Evolutionary conservation across 2,888 invertebrate species (phyloP).

Genomic region (Poecilobothrus nobilitatus): DNA sequence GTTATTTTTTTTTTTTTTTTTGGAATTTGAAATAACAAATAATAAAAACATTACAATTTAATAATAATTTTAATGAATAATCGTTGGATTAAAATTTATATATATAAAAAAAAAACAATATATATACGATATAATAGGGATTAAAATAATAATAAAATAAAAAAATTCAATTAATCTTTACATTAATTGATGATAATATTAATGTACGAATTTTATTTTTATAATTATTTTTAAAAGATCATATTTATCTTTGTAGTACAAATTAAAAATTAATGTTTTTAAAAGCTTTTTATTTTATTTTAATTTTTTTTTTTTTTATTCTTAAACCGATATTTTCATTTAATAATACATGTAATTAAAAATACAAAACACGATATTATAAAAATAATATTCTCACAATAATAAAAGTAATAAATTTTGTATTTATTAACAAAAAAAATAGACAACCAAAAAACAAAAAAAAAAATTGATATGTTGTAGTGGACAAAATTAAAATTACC

Average conservation of each 20-base stretch:
- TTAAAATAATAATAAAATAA: background rate
- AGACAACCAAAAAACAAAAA: no score
- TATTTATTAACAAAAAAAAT: no score
- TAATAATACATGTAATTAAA: background rate
- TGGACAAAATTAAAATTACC: no score
- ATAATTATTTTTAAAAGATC: background rate
- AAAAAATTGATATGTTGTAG: no score
- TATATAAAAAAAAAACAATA: no score
- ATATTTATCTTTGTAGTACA: background rate
- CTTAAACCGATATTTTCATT: background rate
- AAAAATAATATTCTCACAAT: background rate
- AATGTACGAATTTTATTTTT: no score
- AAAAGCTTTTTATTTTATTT: background rate
- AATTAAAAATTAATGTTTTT: background rate
- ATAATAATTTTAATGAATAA: background rate
- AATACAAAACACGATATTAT: background rate
- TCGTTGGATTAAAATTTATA: background rate
- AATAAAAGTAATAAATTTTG: background rate
- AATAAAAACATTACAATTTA: background rate
- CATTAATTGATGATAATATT: background rate
- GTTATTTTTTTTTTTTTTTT: no score
- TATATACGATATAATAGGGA: background rate
- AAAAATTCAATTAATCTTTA: background rate
- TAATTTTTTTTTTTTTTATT: no score
- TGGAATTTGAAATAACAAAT: background rate